phyloP scores from a whole-genome alignment of 1,140 invertebrate genomes.

The Spodoptera litura region DNA sequence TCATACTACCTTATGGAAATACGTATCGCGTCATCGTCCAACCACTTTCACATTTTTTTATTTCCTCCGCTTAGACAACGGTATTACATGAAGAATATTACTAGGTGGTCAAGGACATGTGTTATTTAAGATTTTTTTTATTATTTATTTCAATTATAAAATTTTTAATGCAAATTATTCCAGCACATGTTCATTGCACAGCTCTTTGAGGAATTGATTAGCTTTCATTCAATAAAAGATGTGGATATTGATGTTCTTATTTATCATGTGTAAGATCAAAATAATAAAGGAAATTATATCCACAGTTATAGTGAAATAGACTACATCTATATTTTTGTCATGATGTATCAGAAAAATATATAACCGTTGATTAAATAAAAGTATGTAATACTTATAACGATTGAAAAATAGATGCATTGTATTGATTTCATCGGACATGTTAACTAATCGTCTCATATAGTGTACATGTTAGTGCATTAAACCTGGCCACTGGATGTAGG shows the following conservation, averaged over 20 bases:
- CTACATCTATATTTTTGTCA: too few relatives aligned
- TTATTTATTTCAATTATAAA: too few relatives aligned
- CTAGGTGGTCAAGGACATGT: slow-evolving; percentile 34
- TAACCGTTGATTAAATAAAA: not conserved
- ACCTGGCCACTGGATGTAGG: slow-evolving; percentile 76
- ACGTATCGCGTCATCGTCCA: slow-evolving; percentile 54
- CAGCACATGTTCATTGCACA: too few relatives aligned
- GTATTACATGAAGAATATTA: slow-evolving; percentile 14
- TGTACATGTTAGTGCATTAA: slow-evolving; percentile 47
- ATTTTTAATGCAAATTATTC: too few relatives aligned
- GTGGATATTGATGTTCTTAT: too few relatives aligned
- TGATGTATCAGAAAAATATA: too few relatives aligned
- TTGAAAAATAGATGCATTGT: not conserved
- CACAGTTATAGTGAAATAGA: too few relatives aligned
- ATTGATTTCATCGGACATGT: not conserved
- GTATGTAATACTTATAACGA: not conserved
- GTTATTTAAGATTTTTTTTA: not conserved
- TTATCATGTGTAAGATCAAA: too few relatives aligned
- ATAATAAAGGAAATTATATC: too few relatives aligned
- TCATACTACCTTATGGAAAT: slow-evolving; percentile 56
- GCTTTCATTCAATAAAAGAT: too few relatives aligned
- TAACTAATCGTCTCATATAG: slow-evolving; percentile 10
- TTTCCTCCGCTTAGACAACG: slow-evolving; percentile 36
- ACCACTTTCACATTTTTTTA: slow-evolving; percentile 62
- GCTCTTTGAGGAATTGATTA: too few relatives aligned